Base-by-base conservation (phyloP, 2,888 invertebrate genomes). In the Carterocephalus palaemon region DNA sequence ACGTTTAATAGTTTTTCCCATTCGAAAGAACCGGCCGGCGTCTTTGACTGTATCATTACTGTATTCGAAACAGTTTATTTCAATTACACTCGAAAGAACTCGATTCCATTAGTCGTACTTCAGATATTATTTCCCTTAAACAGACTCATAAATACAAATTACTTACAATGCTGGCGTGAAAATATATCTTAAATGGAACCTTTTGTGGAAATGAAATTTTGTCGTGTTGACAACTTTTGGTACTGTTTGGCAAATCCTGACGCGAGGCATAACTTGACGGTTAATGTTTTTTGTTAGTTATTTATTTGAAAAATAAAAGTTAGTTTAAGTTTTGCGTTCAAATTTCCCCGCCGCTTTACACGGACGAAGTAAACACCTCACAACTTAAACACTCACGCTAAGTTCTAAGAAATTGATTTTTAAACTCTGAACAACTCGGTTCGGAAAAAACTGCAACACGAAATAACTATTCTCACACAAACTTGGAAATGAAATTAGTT, bases 401-500 rank as follows among this genome's bases (percentile, higher is more conserved):
- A 71, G 67, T 74, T 73, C 60, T 63, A 67, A 75, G 72, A 75
- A 82, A 84, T 83, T 84, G 83, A 84, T 84, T 84, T 84, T 84
- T 77, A 78, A 81, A 76, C 79, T 75, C 74, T 68, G 70, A 75
- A 75, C 75, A 77, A 82, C 72, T 80, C 70, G 58, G 55, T 54
- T 58, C 55, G 59, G 63, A 67, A 74, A 76, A 76, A 73, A 64
- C 64, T 63, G 68, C 71, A 75, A 78, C 75, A 76, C 68, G 68
- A 75, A 81, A 75, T 75, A 80, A 80, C 80, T 78, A 82, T 80
- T 80, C 73, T 75, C 81, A 81, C 75, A 70, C 72, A 69, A 82
- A 83, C 67, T 83, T 76, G 70, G 75, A 72, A 83, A 84, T 79
- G 71, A 82, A 85, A 85, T 85, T 83, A 85, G 82, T 85, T 83